phyloP scores from a whole-genome alignment of 2,113 vertebrate genomes.

The Phalacrocorax carbo region DNA sequence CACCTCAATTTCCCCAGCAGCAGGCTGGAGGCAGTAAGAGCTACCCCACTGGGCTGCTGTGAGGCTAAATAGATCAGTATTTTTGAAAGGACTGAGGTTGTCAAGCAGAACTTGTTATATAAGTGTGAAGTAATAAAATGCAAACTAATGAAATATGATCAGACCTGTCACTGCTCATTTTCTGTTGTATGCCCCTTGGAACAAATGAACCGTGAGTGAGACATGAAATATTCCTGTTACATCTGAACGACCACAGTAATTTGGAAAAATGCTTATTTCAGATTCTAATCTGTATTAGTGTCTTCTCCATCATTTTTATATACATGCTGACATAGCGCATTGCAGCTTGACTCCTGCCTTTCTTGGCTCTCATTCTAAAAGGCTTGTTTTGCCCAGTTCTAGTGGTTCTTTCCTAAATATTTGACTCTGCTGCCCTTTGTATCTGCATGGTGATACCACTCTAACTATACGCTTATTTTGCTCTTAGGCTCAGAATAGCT shows the following conservation, averaged over 20 bases:
- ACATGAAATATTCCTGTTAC: not conserved
- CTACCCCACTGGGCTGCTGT: not conserved
- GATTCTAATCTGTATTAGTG: not conserved
- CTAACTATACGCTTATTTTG: not conserved
- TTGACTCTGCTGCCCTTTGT: not conserved
- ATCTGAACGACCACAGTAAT: not conserved
- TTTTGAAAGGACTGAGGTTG: not conserved
- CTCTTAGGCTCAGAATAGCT: not conserved
- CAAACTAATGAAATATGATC: not conserved
- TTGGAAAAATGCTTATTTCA: not conserved
- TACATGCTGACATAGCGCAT: not conserved
- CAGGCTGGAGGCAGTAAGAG: not conserved
- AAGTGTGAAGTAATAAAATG: not conserved
- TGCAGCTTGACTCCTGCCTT: not conserved
- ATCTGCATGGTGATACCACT: not conserved
- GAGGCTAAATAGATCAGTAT: not conserved
- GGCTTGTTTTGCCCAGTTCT: not conserved
- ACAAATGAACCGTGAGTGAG: not conserved
- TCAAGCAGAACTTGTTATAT: not conserved
- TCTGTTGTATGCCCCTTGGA: not conserved
- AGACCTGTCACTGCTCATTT: not conserved
- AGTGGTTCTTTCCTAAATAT: not conserved
- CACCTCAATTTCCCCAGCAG: not conserved
- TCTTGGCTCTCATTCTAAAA: not conserved
- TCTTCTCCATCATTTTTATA: not conserved